Conservation (phyloP, 2,113 vertebrate genomes). For the Ceyx cyanopectus region DNA sequence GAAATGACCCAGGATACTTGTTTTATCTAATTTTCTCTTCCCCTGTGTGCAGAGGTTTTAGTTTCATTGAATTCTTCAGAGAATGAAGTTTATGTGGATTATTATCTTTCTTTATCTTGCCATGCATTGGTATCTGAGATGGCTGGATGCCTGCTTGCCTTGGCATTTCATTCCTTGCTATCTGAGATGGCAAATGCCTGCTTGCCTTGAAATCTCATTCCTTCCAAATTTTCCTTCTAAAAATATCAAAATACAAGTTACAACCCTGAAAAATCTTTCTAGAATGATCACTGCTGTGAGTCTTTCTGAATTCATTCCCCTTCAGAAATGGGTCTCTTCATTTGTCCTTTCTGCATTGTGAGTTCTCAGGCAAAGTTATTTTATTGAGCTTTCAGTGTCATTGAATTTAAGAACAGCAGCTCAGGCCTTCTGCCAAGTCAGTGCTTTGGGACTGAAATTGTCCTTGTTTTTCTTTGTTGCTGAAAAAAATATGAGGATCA, state of each 20-base stretch:
- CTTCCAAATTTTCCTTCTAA: background rate
- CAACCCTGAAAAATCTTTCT: background rate
- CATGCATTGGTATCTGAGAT: background rate
- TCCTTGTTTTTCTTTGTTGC: background rate
- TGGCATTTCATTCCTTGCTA: background rate
- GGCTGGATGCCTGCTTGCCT: background rate
- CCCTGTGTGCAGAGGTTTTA: background rate
- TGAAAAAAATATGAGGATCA: background rate
- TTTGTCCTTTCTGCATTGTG: background rate
- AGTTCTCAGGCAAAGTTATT: constrained; percentile 6
- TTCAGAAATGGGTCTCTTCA: background rate
- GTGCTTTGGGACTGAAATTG: constrained; percentile 17
- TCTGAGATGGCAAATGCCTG: background rate
- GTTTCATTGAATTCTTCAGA: background rate
- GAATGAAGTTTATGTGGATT: background rate
- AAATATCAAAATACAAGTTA: background rate
- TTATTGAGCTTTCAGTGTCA: constrained; percentile 21
- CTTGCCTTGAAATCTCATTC: background rate
- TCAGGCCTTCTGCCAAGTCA: constrained; percentile 21
- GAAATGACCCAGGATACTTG: constrained; percentile 40
- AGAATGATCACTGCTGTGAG: background rate
- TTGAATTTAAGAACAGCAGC: constrained; percentile 1
- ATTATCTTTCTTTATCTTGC: background rate
- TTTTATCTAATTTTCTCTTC: constrained; percentile 33
- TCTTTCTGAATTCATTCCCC: background rate